Percentiles rank a stretch among this genome's conserved stretches.
These are phyloP conservation scores for Strix uralensis DNA, from an alignment of 2,113 vertebrate species.

Conservation along the genomic window DNA sequence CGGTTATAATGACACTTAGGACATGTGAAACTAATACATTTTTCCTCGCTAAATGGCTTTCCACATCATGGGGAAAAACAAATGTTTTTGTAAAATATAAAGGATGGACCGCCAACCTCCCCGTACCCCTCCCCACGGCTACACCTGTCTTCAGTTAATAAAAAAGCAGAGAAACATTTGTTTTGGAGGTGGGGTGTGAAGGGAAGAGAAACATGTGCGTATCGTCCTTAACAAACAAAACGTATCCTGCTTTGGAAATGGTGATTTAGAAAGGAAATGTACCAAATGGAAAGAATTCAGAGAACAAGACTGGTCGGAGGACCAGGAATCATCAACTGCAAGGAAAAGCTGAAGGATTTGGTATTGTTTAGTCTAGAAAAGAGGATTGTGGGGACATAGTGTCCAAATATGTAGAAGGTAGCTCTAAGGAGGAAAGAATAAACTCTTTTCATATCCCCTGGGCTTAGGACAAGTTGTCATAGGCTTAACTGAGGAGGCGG, in stretches of 20 bases:
- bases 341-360: constrained; percentile 30
- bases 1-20: constrained; percentile 10
- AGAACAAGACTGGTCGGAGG: not conserved
- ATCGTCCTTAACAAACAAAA: not conserved
- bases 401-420: constrained; percentile 44
- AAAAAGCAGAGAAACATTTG: not conserved
- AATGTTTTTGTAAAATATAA: constrained; percentile 34
- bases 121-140: not conserved
- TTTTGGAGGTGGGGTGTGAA: constrained; percentile 19
- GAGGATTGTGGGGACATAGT: not conserved
- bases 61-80: not conserved
- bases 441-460: constrained; percentile 6
- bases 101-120: not conserved
- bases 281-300: constrained; percentile 43
- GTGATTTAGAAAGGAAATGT: not conserved
- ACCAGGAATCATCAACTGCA: not conserved
- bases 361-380: constrained; percentile 53
- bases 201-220: constrained; percentile 41
- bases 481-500: not conserved
- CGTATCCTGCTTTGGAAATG: not conserved
- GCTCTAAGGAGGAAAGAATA: not conserved
- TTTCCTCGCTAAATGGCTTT: constrained; percentile 33
- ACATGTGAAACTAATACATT: constrained; percentile 49
- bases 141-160: constrained; percentile 10
- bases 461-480: constrained; percentile 8